Evolutionary conservation across 2,888 invertebrate species (phyloP).

Genomic region (Lasioglossum oenotherae): DNA sequence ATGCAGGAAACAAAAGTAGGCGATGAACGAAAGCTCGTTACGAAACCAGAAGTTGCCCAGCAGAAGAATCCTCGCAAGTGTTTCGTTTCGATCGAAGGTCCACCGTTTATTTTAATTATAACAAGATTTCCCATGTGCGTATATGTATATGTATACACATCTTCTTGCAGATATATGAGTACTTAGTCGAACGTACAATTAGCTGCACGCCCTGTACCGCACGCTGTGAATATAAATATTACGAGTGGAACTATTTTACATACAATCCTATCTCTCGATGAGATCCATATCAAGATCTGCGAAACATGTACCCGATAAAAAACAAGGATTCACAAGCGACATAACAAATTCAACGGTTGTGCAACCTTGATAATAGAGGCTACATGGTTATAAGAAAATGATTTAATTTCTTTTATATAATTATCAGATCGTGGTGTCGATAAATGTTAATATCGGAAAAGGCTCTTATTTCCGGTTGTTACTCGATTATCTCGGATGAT

Average conservation of each 20-base stretch:
- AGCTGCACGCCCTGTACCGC: not conserved
- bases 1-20: not conserved
- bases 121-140: not conserved
- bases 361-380: not conserved
- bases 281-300: not conserved
- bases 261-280: slow-evolving; percentile 1
- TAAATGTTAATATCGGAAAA: not conserved
- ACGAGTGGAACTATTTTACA: not conserved
- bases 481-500: not conserved
- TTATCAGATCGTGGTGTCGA: not conserved
- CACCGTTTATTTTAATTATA: slow-evolving; percentile 7
- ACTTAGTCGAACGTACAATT: slow-evolving; percentile 3
- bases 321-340: not conserved
- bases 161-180: not conserved
- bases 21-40: slow-evolving; percentile 14
- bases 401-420: slow-evolving; percentile 2
- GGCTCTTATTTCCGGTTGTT: not conserved
- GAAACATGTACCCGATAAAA: not conserved
- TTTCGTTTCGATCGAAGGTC: slow-evolving; percentile 21
- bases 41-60: not conserved
- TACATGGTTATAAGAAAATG: not conserved
- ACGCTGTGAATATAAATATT: not conserved
- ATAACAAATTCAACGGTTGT: not conserved
- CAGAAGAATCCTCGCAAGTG: slow-evolving; percentile 19
- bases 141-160: not conserved